Percentiles rank a stretch among this genome's conserved stretches.
Conservation (phyloP, 2,797 vertebrate species). For the Channa striata region DNA sequence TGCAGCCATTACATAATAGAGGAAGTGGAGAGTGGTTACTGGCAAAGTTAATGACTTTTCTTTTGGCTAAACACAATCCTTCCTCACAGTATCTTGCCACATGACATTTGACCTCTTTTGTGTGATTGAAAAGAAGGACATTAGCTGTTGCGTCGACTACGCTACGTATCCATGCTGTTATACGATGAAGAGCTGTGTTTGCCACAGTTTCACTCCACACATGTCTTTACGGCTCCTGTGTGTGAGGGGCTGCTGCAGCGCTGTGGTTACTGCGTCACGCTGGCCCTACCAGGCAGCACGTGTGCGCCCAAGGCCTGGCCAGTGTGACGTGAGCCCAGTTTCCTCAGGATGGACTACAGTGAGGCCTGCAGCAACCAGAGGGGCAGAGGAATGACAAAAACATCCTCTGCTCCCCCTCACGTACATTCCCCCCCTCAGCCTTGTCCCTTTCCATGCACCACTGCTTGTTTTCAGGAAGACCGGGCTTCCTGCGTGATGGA, state of each 20-base stretch:
- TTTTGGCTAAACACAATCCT: constrained; percentile 23
- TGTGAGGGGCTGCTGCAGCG: constrained; percentile 15
- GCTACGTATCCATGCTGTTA: background rate
- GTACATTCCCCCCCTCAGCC: constrained; percentile 60
- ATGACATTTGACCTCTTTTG: constrained; percentile 25
- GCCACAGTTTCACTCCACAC: background rate
- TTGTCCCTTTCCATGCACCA: constrained; percentile 72
- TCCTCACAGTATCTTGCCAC: background rate
- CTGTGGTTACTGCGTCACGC: constrained; percentile 28
- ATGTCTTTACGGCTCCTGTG: constrained; percentile 30
- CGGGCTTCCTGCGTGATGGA: constrained; percentile 78
- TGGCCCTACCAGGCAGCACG: constrained; percentile 38
- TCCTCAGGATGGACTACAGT: constrained; percentile 80
- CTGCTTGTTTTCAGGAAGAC: constrained; percentile 82
- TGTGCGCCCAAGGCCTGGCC: constrained; percentile 53
- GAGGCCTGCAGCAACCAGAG: constrained; percentile 68
- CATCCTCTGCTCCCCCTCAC: constrained; percentile 73
- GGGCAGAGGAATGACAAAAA: constrained; percentile 77
- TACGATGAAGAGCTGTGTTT: constrained; percentile 23
- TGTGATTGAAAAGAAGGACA: background rate
- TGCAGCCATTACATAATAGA: constrained; percentile 6
- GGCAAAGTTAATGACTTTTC: constrained; percentile 18
- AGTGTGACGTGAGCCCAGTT: constrained; percentile 77
- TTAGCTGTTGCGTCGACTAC: constrained; percentile 6
- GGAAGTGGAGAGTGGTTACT: constrained; percentile 41